phyloP scores from a whole-genome alignment of 2,888 invertebrate species.

The Pherbina coryleti region DNA sequence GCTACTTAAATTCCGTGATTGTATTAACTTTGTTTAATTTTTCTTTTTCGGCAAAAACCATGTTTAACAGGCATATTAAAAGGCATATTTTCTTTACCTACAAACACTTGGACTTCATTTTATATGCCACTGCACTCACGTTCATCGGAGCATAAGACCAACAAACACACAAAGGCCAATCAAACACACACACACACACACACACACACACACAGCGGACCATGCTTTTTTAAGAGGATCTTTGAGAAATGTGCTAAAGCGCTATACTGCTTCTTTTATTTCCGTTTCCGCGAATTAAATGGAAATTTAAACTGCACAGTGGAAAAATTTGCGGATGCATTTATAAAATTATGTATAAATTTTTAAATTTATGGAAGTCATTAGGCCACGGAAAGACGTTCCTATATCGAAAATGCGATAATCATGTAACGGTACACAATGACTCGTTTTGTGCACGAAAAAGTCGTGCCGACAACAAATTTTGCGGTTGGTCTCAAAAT shows the following conservation, averaged over 20 bases:
- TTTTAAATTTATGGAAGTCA: no score
- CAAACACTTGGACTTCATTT: background rate
- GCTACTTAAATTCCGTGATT: no score
- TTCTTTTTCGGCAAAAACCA: background rate
- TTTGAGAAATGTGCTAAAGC: background rate
- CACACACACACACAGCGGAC: background rate
- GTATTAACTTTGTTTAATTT: background rate
- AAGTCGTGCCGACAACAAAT: no score
- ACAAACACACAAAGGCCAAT: background rate
- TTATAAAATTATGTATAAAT: no score
- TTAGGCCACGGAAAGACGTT: no score
- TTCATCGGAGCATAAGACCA: background rate
- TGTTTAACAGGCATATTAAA: background rate
- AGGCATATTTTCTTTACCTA: background rate
- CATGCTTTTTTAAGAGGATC: background rate
- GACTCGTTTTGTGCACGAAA: no score
- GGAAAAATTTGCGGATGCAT: background rate
- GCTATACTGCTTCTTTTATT: background rate
- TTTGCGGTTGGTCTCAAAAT: no score
- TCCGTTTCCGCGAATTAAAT: background rate
- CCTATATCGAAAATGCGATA: no score
- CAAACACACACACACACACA: background rate
- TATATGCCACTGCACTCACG: background rate
- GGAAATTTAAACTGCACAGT: background rate
- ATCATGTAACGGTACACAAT: no score